Evolutionary conservation across 2,113 vertebrate species (phyloP), one percentile per base, ranked within the genome.

Genomic region (Serilophus lunatus): DNA sequence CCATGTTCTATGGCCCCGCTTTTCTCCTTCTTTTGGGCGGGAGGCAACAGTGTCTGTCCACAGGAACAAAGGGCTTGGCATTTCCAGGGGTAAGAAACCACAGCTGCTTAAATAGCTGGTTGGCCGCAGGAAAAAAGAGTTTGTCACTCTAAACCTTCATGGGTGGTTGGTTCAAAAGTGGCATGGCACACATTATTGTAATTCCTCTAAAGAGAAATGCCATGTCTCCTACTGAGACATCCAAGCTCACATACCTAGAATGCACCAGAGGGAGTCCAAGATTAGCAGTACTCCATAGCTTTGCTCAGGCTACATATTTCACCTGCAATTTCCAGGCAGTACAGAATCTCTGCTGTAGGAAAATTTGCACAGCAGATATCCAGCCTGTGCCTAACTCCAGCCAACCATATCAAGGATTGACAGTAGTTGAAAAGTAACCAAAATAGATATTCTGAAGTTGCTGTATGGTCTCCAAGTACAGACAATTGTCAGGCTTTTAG

Each of bases 11-110:
- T 29, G 38, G 28, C 20, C 20, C 8, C 53, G 59, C 51, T 91
- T 51, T 47, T 40, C 26, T 26, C 33, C 13, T 10, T 12, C 6
- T 72, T 49, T 45, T 23, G 40, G 31, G 38, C 42, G 50, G 47
- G 60, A 63, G 25, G 28, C 42, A 70, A 54, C n/a, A 78, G 16
- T 2, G 0, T 18, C 45, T 81, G 53, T 64, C 53, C 57, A 28
- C 10, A 0, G 51, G 51, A 77, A 4, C 25, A 63, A 53, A 68
- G 29, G 11, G 33, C 26, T 5, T 0, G 0, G 29, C 13, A 44
- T 64, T 84, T 68, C 51, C 42, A 35, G 35, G 33, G 5, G 5
- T 35, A 42, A 70, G 49, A 63, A 75, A 57, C 19, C 1, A 0
- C 64, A 70, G 42, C 28, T 74, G 59, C 50, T 77, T 82, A 61